phyloP scores from a whole-genome alignment of 2,888 invertebrate species.

The Minunthozetes semirufus region DNA sequence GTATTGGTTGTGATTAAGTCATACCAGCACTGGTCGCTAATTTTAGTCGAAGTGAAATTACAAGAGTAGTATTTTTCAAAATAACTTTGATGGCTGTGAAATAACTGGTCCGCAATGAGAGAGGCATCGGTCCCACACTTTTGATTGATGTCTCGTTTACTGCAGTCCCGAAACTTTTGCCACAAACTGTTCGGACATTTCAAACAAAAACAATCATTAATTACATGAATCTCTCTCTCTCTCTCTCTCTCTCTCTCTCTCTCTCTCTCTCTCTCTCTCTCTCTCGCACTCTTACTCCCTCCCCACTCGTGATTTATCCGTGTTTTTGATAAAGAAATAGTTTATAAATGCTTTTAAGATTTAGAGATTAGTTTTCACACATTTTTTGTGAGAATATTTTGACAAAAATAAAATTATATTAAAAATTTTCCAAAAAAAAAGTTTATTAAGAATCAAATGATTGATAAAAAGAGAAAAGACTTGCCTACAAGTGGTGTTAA shows the following conservation, averaged over 20 bases:
- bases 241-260: no score
- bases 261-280: no score
- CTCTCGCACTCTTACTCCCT: no score
- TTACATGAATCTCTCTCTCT: no score
- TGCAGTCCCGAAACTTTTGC: conserved; percentile 30
- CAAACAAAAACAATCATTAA: no score
- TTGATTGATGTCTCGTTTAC: neutral
- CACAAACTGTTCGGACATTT: conserved; percentile 15
- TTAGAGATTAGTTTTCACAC: no score
- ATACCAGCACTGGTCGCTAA: conserved; percentile 24
- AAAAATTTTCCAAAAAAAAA: neutral
- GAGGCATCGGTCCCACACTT: conserved; percentile 26
- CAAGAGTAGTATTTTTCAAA: conserved; percentile 30
- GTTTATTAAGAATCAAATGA: neutral
- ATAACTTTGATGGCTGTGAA: conserved; percentile 31
- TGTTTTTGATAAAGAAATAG: neutral
- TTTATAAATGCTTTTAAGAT: conserved; percentile 1
- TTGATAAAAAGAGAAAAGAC: neutral
- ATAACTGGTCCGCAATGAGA: conserved; percentile 26
- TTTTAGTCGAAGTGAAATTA: neutral
- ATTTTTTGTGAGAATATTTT: neutral
- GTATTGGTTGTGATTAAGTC: conserved; percentile 4
- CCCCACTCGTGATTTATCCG: no score
- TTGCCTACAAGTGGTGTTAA: conserved; percentile 25
- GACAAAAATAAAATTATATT: neutral